phyloP scores from a whole-genome alignment of 1,140 invertebrate genomes.

The Lepidotrigona ventralis region DNA sequence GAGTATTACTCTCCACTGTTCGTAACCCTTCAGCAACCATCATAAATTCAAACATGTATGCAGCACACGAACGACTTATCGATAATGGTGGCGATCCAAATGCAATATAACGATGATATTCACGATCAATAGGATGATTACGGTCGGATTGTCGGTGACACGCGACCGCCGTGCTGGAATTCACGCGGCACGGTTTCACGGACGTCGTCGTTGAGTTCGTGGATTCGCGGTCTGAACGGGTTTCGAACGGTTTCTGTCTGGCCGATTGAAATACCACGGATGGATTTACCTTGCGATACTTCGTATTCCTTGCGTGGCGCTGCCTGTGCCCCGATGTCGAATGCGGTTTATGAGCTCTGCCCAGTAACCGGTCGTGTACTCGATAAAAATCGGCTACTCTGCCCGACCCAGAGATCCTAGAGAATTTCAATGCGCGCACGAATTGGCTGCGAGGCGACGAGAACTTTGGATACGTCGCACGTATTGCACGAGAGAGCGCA shows the following conservation, averaged over 20 bases:
- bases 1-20: background rate
- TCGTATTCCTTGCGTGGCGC: slow-evolving; percentile 58
- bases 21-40: background rate
- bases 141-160: background rate
- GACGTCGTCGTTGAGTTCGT: background rate
- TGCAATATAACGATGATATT: background rate
- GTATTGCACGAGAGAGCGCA: slow-evolving; percentile 51
- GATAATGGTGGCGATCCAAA: background rate
- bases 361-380: slow-evolving; percentile 59
- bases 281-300: slow-evolving; percentile 37
- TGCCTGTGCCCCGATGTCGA: slow-evolving; percentile 55
- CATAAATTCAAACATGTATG: background rate
- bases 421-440: slow-evolving; percentile 65
- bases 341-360: slow-evolving; percentile 59
- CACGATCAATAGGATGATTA: background rate
- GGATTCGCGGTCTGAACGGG: slow-evolving; percentile 31
- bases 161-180: slow-evolving; percentile 21
- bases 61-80: background rate
- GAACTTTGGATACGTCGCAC: slow-evolving; percentile 56
- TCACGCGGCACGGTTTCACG: slow-evolving; percentile 43
- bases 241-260: slow-evolving; percentile 51
- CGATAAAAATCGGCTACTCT: slow-evolving; percentile 66
- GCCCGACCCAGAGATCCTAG: slow-evolving; percentile 42
- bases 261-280: slow-evolving; percentile 48
- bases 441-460: slow-evolving; percentile 34